Conservation (phyloP, 2,113 vertebrate species). For the Heterocephalus glaber region DNA sequence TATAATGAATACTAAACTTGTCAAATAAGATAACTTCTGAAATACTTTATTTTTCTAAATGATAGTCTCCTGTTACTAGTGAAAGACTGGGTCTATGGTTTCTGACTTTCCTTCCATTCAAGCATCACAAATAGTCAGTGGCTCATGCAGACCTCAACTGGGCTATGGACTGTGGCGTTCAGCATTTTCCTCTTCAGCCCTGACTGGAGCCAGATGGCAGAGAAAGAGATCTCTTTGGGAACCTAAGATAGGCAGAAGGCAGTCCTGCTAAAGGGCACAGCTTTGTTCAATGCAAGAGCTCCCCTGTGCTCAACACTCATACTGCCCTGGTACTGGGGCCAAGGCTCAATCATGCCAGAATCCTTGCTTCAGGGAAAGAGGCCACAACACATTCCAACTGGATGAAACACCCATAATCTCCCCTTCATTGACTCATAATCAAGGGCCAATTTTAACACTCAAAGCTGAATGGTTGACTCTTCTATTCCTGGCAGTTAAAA, state of each 20-base stretch:
- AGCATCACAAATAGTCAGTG: not conserved
- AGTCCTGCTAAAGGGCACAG: not conserved
- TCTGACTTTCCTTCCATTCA: not conserved
- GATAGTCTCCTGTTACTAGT: not conserved
- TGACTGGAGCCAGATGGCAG: constrained; percentile 11
- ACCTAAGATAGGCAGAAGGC: not conserved
- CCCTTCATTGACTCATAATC: constrained; percentile 1
- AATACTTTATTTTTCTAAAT: constrained; percentile 22
- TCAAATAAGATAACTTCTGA: constrained; percentile 21
- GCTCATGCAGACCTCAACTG: not conserved
- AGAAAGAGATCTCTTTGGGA: not conserved
- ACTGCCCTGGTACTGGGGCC: not conserved
- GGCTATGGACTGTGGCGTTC: not conserved
- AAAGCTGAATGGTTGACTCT: not conserved
- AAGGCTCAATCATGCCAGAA: not conserved
- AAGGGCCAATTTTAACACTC: constrained; percentile 9
- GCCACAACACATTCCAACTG: not conserved
- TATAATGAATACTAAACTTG: not conserved
- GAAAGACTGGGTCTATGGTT: not conserved
- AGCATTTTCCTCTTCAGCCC: not conserved
- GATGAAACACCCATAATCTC: not conserved
- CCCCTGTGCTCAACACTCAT: too few relatives aligned
- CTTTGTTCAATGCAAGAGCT: not conserved
- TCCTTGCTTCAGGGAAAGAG: not conserved
- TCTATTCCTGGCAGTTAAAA: not conserved